Evolutionary conservation across 2,888 invertebrate genomes (phyloP), one percentile per base, ranked within the genome.

Genomic region (Leucophenga montana): DNA sequence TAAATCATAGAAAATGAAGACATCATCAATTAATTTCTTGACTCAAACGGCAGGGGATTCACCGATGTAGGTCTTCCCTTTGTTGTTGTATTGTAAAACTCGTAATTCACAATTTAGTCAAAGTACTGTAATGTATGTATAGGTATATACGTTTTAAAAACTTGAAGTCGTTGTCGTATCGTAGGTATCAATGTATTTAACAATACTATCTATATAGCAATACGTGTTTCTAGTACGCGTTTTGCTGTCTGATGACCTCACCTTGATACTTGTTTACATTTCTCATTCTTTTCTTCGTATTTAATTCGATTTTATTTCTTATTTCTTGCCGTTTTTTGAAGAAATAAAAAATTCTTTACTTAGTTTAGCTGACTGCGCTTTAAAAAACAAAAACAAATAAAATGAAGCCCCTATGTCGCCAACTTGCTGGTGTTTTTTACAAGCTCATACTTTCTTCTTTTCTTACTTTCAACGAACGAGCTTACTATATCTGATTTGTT

Each of bases 201-300:
- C 39, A 39, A 39, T 39, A 39, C 39, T 54, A 54, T 54, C 54
- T 54, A 61, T 56, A 56, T 9, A 56, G 27, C 20, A 59, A 61
- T 61, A 64, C 62, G 62, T 64, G 62, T 64, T 48, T 64, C 62
- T 64, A 64, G 62, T 64, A 48, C 62, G 27, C 62, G 62, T 16
- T 33, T 13, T 22, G 20, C 61, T 39, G 44, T 48, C 62, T 71
- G 73, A 73, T 73, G 73, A 73, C 73, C 73, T 73, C 73, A 73
- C 73, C 71, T 73, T 73, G 73, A 73, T 71, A 64, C 67, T 73
- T 73, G 73, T 73, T 73, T 71, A 71, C 71, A 71, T 73, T 73
- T 67, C 66, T 53, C 53, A 67, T 64, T 73, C 54, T 65, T 69
- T 48, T 16, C 18, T 64, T 64, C 14, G 9, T 62, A 44, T 46